Evolutionary conservation across 2,113 vertebrate genomes (phyloP), one percentile per base, ranked within the genome.

Genomic region (Dendrocopos noguchii): DNA sequence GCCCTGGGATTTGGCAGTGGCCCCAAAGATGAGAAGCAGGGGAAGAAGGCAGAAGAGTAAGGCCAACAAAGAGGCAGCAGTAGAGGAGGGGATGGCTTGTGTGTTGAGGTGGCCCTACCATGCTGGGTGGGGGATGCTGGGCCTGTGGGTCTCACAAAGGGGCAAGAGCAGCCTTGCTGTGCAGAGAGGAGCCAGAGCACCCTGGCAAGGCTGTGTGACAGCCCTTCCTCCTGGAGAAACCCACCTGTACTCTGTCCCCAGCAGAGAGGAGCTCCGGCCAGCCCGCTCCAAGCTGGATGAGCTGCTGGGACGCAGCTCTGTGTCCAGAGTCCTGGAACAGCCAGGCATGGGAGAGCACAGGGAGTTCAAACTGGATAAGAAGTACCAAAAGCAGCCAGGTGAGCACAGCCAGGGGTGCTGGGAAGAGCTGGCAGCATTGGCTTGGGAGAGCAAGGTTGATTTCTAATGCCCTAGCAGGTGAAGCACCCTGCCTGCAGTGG

Each of bases 281-380:
- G 96, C 98, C 44, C 98, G 97, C 11, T 98, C 98, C 27, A 98
- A 97, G 95, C 96, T 99, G 39, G 98, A 99, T 27, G 98, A 99
- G 87, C 98, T 99, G 72, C 94, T 99, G 76, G 98, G 98, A 47
- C 95, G 96, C 73, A 94, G 98, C 53, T 96, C 98, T 0, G 88
- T 97, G 15, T 59, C 97, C 75, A 98, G 89, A 61, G 95, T 97
- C 47, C 96, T 97, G 47, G 97, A 98, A 75, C 93, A 80, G 59
- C 98, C 98, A 0, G 86, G 70, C 12, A 90, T 94, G 1, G 98
- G 97, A 10, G 97, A 98, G 79, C 92, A 34, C 70, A 98, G 96
- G 59, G 97, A 98, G 11, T 91, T 96, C 83, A 81, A 91, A 46
- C 94, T 92, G 67, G 94, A 98, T 84, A 84, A 87, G 74, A 97